Base-by-base conservation (phyloP, 2,888 invertebrate species). In the Ennomos erosarius region DNA sequence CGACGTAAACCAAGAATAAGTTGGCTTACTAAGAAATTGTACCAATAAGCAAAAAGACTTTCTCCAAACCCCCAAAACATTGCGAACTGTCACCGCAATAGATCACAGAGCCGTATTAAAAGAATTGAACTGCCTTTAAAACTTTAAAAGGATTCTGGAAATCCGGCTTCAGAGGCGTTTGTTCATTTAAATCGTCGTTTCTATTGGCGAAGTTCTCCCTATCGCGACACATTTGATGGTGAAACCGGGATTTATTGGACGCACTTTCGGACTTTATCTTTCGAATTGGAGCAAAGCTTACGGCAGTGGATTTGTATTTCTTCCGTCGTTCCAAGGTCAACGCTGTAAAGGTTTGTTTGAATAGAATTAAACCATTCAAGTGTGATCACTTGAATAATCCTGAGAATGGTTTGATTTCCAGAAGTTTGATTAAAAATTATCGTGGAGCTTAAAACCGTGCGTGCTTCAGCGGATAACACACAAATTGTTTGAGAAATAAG, bases 141-240 rank as follows among this genome's bases (percentile, higher is more conserved):
- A 62, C 52, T 62, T 62, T 47, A 51, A 52, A 52, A 48, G 44
- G 54, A 51, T 48, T 33, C 52, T 4, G 37, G 10, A 50, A 43
- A 62, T 54, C 44, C 42, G 42, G 47, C 36, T 51, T 44, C 13
- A 57, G 48, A 56, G 26, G 26, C 58, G 46, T 62, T 67, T 52
- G 59, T 67, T 67, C 62, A 67, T 62, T 67, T 67, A 61, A 67
- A 67, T 64, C 52, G 58, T 51, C 54, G 52, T 57, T 58, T 56
- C 59, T 59, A 67, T 67, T 43, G 64, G 13, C 42, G 50, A 67
- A 67, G 60, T 67, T 67, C 26, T 49, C 35, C 39, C 62, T 59
- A 67, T 67, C 67, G 58, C 49, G 55, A 57, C 58, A 60, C 64
- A 58, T 67, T 62, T 64, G 55, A 60, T 43, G 55, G 46, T 13